Evolutionary conservation across 2,113 vertebrate genomes (phyloP).

Genomic region (Riparia riparia): DNA sequence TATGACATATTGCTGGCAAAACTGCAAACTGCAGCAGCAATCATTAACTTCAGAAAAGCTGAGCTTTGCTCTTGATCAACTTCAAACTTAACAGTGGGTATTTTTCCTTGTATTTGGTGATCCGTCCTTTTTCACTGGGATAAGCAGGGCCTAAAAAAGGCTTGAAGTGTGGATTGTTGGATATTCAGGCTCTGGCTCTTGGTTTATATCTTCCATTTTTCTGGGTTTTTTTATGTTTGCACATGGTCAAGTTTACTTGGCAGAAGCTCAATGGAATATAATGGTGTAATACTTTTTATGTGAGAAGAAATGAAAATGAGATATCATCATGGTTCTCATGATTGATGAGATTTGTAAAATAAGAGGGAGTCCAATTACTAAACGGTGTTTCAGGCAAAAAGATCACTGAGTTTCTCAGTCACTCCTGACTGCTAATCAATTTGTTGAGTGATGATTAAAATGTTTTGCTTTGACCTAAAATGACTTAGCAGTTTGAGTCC

Average conservation of each 20-base stretch:
- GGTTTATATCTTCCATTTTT: neutral
- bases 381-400: neutral
- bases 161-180: neutral
- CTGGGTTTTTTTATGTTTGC: neutral
- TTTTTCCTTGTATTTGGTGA: neutral
- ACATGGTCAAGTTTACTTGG: neutral
- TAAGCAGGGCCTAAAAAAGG: neutral
- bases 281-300: neutral
- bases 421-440: conserved; percentile 33
- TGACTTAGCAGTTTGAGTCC: neutral
- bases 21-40: neutral
- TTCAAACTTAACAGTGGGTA: neutral
- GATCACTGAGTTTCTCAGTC: conserved; percentile 16
- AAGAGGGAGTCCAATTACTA: conserved; percentile 19
- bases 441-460: conserved; percentile 43
- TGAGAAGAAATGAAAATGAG: conserved; percentile 16
- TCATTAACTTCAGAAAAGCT: neutral
- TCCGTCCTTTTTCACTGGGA: neutral
- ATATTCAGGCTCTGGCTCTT: neutral
- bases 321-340: neutral
- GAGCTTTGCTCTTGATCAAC: neutral
- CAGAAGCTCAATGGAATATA: neutral
- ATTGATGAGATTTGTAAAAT: conserved; percentile 37
- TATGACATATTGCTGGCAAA: neutral
- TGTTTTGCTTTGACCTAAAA: conserved; percentile 41